Percentiles rank a stretch among this genome's conserved stretches.
Conservation (phyloP, 2,113 vertebrate genomes). For the Rallus limicola region DNA sequence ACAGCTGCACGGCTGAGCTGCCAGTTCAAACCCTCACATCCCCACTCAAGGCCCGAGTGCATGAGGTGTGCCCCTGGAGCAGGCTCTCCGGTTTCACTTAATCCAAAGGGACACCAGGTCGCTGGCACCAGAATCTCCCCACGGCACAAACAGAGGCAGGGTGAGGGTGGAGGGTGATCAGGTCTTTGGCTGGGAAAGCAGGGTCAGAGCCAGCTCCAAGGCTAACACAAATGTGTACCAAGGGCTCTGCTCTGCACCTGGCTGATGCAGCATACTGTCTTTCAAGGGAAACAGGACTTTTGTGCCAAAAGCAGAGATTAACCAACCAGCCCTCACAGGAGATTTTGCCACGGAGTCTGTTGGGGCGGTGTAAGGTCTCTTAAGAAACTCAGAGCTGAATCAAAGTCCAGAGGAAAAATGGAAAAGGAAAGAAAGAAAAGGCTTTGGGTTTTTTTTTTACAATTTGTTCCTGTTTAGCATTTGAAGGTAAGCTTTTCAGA, state of each 20-base stretch:
- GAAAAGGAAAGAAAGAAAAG: neutral
- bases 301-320: neutral
- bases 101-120: neutral
- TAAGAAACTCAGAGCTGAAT: neutral
- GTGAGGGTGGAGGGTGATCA: neutral
- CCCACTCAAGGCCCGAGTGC: neutral
- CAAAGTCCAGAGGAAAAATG: neutral
- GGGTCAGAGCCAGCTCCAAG: neutral
- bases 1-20: rapidly evolving
- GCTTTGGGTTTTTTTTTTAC: neutral
- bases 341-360: neutral
- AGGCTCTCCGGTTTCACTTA: neutral
- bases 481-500: neutral
- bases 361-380: neutral
- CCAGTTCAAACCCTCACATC: neutral
- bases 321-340: neutral
- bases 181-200: neutral
- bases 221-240: neutral
- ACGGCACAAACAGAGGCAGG: rapidly evolving
- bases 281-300: neutral
- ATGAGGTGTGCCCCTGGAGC: neutral
- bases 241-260: neutral
- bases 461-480: neutral
- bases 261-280: neutral
- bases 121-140: neutral